phyloP scores from a whole-genome alignment of 2,888 invertebrate species.

The Lasioglossum zephyrum region DNA sequence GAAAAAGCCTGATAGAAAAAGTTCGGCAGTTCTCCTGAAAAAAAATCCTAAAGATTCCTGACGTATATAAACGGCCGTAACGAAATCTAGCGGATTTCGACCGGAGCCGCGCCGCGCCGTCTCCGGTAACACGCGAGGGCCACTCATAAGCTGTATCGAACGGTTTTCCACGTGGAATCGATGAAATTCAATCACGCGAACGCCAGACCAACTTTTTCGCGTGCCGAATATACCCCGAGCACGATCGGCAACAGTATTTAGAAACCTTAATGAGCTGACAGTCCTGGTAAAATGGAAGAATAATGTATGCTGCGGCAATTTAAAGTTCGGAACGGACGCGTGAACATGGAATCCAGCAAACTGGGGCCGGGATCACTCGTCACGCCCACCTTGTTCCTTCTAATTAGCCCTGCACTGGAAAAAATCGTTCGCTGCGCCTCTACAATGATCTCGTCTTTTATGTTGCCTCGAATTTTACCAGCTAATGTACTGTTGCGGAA shows the following conservation, averaged over 20 bases:
- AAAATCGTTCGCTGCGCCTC: not conserved
- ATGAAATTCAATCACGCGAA: conserved; percentile 23
- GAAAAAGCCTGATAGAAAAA: not conserved
- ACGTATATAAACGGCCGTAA: not conserved
- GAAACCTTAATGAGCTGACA: conserved; percentile 1
- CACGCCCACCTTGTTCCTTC: conserved; percentile 6
- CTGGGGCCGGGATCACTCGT: not conserved
- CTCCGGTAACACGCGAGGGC: conserved; percentile 37
- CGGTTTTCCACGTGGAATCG: conserved; percentile 13
- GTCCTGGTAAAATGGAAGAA: not conserved
- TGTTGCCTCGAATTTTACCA: not conserved
- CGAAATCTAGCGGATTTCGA: not conserved
- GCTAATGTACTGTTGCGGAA: not conserved
- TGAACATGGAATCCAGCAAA: not conserved
- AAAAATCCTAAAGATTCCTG: not conserved
- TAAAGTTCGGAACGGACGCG: conserved; percentile 10
- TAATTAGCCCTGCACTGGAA: not conserved
- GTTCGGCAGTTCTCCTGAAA: not conserved
- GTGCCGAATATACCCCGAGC: conserved; percentile 14
- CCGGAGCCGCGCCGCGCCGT: conserved; percentile 17
- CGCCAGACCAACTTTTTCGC: not conserved
- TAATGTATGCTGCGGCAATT: not conserved
- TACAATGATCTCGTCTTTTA: not conserved
- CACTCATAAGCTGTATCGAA: conserved; percentile 37
- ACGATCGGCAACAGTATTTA: conserved; percentile 3